Conservation (phyloP, 2,888 invertebrate species). For the Blastobasis lacticolella region DNA sequence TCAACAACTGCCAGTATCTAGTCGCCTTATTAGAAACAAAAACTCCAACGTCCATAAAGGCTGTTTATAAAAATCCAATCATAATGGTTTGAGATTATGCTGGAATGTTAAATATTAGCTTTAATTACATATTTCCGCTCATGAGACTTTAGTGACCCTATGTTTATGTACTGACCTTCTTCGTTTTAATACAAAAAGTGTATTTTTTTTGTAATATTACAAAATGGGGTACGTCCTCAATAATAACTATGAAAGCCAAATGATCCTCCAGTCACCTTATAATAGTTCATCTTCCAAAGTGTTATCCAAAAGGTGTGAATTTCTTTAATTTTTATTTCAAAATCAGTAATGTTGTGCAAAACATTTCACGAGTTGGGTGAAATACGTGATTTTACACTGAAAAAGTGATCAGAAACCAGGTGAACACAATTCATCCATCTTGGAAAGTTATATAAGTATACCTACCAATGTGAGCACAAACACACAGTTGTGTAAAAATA, state of each 20-base stretch:
- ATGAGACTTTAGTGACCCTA: conserved; percentile 58
- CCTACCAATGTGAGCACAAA: conserved; percentile 34
- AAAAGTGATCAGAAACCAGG: conserved; percentile 63
- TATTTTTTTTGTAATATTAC: no score
- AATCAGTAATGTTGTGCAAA: conserved; percentile 30
- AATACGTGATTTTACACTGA: conserved; percentile 59
- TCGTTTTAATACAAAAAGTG: conserved; percentile 26
- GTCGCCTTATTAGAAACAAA: conserved; percentile 62
- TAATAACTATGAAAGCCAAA: conserved; percentile 26
- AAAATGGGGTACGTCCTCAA: conserved; percentile 28
- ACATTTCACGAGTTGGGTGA: conserved; percentile 51
- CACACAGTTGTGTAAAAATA: conserved; percentile 26
- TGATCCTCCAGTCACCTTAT: conserved; percentile 28
- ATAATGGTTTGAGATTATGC: conserved; percentile 62
- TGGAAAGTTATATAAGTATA: conserved; percentile 26
- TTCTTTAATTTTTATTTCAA: conserved; percentile 4
- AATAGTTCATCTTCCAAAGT: conserved; percentile 17
- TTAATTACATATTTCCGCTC: conserved; percentile 57
- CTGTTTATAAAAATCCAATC: conserved; percentile 67
- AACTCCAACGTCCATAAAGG: conserved; percentile 65
- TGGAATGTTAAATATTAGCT: conserved; percentile 73
- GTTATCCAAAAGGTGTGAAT: conserved; percentile 22
- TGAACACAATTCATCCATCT: conserved; percentile 47
- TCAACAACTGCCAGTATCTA: conserved; percentile 47
- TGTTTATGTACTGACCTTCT: conserved; percentile 65